Base-by-base conservation (phyloP, 2,797 vertebrate genomes). In the Acridotheres tristis region DNA sequence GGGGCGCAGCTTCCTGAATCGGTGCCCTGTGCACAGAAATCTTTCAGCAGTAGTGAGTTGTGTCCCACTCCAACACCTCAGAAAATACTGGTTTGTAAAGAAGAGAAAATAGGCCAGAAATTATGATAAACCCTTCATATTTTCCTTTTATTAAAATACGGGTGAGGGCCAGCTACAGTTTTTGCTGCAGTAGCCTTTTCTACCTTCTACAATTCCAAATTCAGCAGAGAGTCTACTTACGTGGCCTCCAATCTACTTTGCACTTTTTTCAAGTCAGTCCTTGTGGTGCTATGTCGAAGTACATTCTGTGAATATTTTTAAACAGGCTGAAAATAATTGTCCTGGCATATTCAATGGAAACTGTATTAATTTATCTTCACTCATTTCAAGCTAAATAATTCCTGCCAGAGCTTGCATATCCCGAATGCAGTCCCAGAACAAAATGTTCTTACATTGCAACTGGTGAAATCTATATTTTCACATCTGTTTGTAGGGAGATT, bases 341-440 rank as follows among this genome's bases (percentile, higher is more conserved):
- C 51, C 85, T 85, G 92, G 89, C 73, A 87, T 91, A 86, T 78
- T 94, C 65, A 92, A 1, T 94, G 91, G 93, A 93, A 94, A 96
- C 45, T 77, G n/a, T 86, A 62, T 93, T 96, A 90, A 96, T 96
- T 92, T 95, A 89, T 95, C 63, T 80, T 91, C 43, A 40, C 20
- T 90, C 4, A 4, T 85, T 94, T 96, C 69, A 87, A 83, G 72
- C 65, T 75, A 88, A 94, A 48, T 93, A 66, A 69, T 88, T 94
- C 51, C 45, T 92, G 81, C 85, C 84, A 87, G 81, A 72, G 59
- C 21, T 72, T 79, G 59, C 72, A 53, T 96, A 79, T 92, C 82
- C 88, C 58, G 84, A 67, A 61, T 47, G 51, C 48, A 77, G 61
- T 90, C 62, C 75, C 71, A 75, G 92, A 91, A 96, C 93, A 86